Conservation (phyloP, 92 coral and sea anemone species). For the Muricea muricata region DNA sequence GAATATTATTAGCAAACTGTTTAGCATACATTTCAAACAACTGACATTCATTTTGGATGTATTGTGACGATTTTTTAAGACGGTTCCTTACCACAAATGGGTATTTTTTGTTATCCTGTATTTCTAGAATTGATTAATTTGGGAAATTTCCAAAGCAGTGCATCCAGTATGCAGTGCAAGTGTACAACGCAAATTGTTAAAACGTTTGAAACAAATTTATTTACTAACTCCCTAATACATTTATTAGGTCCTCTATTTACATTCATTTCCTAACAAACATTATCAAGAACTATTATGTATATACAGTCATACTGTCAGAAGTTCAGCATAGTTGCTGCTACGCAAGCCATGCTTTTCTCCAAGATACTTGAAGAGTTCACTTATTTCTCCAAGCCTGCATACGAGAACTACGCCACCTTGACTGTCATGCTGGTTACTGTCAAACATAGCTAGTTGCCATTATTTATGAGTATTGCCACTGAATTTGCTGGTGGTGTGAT, state of each 20-base stretch:
- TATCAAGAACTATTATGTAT: background rate
- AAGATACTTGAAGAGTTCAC: background rate
- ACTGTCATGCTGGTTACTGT: background rate
- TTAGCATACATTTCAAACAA: background rate
- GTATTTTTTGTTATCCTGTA: background rate
- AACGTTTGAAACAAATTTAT: background rate
- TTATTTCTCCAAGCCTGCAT: background rate
- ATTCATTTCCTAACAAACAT: background rate
- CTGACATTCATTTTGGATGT: background rate
- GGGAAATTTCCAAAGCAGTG: too few species aligned
- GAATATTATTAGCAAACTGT: background rate
- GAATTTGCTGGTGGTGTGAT: constrained; percentile 14
- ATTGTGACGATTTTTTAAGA: too few species aligned
- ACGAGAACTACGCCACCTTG: background rate
- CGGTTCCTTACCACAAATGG: background rate
- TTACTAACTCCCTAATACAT: background rate
- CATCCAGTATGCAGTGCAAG: background rate
- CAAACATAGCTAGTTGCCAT: constrained; percentile 9
- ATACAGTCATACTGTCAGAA: background rate
- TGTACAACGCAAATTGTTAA: background rate
- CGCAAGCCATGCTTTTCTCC: background rate
- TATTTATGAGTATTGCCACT: background rate
- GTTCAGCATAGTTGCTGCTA: background rate
- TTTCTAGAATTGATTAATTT: background rate
- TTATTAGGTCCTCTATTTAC: too few species aligned